Percentiles rank a stretch among this genome's conserved stretches.
Evolutionary conservation across 2,888 invertebrate species (phyloP).

Genomic region (Elysia crispata): DNA sequence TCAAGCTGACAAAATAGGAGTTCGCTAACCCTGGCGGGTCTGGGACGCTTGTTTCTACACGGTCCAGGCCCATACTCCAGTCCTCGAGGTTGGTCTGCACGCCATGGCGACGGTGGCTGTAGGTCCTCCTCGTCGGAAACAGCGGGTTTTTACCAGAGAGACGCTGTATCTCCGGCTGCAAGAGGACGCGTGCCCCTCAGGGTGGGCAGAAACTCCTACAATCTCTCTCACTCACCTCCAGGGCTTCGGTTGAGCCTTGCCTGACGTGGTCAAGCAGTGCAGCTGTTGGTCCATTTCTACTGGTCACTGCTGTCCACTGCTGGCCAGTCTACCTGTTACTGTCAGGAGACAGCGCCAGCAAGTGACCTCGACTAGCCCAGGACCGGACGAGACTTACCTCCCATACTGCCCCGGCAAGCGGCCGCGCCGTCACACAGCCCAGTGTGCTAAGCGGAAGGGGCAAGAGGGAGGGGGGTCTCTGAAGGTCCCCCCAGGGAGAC

Average conservation of each 20-base stretch:
- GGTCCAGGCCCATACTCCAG: slow-evolving; percentile 28
- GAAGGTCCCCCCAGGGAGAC: slow-evolving; percentile 34
- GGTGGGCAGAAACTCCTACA: neutral
- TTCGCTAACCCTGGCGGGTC: slow-evolving; percentile 36
- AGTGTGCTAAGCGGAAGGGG: slow-evolving; percentile 43
- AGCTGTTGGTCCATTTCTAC: too few relatives aligned
- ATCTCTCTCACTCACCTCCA: neutral
- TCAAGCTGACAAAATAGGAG: neutral
- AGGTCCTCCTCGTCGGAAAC: too few relatives aligned
- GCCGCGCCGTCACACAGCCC: slow-evolving; percentile 45
- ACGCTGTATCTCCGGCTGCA: too few relatives aligned
- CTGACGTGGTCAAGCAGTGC: neutral
- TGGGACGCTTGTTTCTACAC: slow-evolving; percentile 25
- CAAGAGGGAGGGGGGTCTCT: neutral
- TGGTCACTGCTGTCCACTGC: too few relatives aligned
- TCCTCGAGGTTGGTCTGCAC: slow-evolving; percentile 15
- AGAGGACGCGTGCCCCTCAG: too few relatives aligned
- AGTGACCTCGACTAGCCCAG: slow-evolving; percentile 24
- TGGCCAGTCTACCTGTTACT: too few relatives aligned
- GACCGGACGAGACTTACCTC: neutral
- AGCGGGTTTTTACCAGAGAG: too few relatives aligned
- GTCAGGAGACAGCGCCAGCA: neutral
- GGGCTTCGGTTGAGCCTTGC: slow-evolving; percentile 26
- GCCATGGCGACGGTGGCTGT: too few relatives aligned
- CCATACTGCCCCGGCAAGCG: slow-evolving; percentile 25